Evolutionary conservation across 2,113 vertebrate genomes (phyloP).

Genomic region (Brachirus orientalis): DNA sequence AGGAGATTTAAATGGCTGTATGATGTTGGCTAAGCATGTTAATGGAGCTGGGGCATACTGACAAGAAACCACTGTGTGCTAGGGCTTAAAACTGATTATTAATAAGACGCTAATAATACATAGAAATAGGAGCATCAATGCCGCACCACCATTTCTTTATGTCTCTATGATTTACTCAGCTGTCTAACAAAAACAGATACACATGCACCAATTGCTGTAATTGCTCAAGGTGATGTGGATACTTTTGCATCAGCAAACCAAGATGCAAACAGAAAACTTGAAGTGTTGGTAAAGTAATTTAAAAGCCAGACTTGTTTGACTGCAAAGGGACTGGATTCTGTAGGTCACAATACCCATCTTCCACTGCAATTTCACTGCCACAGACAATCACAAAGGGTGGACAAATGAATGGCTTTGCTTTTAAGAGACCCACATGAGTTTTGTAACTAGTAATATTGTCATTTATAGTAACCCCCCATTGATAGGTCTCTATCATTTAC

Average conservation of each 20-base stretch:
- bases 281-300: slow-evolving; percentile 6
- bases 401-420: slow-evolving; percentile 11
- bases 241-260: background rate
- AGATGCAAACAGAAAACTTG: background rate
- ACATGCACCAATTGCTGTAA: slow-evolving; percentile 3
- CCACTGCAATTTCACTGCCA: no score
- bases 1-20: slow-evolving; percentile 43
- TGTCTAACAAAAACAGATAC: slow-evolving; percentile 25
- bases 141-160: slow-evolving; percentile 12
- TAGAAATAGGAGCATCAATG: no score
- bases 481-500: slow-evolving; percentile 35
- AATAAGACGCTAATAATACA: slow-evolving; percentile 38
- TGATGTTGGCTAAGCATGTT: slow-evolving; percentile 48
- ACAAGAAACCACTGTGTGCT: slow-evolving; percentile 42
- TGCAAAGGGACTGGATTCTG: slow-evolving; percentile 36
- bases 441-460: slow-evolving; percentile 21
- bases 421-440: slow-evolving; percentile 12
- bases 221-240: slow-evolving; percentile 8
- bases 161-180: slow-evolving; percentile 14
- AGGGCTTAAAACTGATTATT: slow-evolving; percentile 49
- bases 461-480: slow-evolving; percentile 31
- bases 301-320: slow-evolving; percentile 17
- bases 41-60: slow-evolving; percentile 46
- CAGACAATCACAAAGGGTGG: slow-evolving; percentile 15
- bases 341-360: slow-evolving; percentile 30